Evolutionary conservation across 1,140 invertebrate species (phyloP).

Genomic region (Nixonia krombeini): DNA sequence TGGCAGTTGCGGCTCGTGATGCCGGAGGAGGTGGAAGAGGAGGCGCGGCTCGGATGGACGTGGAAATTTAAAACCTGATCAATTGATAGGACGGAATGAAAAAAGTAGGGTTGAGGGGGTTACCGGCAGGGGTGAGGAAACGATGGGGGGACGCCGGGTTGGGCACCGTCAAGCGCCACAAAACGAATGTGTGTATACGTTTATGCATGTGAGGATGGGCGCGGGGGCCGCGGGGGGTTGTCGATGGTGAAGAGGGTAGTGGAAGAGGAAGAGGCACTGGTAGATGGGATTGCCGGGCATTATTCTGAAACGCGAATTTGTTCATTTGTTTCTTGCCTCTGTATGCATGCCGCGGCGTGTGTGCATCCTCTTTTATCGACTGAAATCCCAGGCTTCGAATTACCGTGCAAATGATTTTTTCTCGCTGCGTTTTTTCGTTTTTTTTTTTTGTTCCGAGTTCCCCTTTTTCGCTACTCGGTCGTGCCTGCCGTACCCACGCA

Average conservation of each 20-base stretch:
- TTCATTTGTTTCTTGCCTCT: slow-evolving; percentile 73
- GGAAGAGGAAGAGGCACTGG: slow-evolving; percentile 47
- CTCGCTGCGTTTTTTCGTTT: slow-evolving; percentile 53
- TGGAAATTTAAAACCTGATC: slow-evolving; percentile 71
- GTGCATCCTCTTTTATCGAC: slow-evolving; percentile 72
- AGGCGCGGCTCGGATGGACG: slow-evolving; percentile 48
- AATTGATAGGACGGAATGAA: slow-evolving; percentile 73
- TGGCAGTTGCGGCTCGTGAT: slow-evolving; percentile 37
- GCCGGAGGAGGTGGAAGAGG: slow-evolving; percentile 37
- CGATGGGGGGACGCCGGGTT: slow-evolving; percentile 42
- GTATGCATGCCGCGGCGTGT: slow-evolving; percentile 67
- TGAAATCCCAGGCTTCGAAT: slow-evolving; percentile 73
- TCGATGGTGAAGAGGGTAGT: slow-evolving; percentile 38
- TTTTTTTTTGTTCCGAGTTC: slow-evolving; percentile 37
- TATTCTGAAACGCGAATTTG: slow-evolving; percentile 73
- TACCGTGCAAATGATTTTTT: slow-evolving; percentile 73
- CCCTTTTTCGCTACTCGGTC: slow-evolving; percentile 41
- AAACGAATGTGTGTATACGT: slow-evolving; percentile 28
- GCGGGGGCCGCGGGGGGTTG: slow-evolving; percentile 46
- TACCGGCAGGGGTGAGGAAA: slow-evolving; percentile 47
- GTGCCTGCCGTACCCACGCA: slow-evolving; percentile 49
- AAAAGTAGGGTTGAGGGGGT: slow-evolving; percentile 70
- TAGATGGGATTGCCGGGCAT: slow-evolving; percentile 72
- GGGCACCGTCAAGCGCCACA: slow-evolving; percentile 47
- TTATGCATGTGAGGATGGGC: slow-evolving; percentile 35